Conservation (phyloP, 2,113 vertebrate genomes). For the Odocoileus hemionus region DNA sequence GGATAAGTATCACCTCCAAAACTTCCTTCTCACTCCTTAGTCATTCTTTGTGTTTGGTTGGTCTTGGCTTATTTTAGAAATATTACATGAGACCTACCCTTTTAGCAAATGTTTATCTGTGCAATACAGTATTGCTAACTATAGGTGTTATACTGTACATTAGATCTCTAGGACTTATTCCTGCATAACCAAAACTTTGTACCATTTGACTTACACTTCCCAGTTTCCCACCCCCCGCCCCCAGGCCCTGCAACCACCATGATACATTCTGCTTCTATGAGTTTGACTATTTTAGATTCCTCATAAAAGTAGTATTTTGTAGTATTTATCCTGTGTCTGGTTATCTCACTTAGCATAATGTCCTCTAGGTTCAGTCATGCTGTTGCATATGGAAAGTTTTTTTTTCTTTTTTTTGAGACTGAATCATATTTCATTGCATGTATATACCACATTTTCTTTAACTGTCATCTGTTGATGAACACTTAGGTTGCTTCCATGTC, state of each 20-base stretch:
- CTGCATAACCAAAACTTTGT: background rate
- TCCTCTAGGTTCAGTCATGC: background rate
- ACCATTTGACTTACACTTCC: background rate
- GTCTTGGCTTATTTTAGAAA: background rate
- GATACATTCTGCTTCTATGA: background rate
- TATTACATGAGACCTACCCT: background rate
- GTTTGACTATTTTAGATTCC: background rate
- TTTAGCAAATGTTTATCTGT: background rate
- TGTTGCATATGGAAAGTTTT: background rate
- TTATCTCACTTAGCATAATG: background rate
- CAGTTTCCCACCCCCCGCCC: accelerated
- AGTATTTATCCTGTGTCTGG: background rate
- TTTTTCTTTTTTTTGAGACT: background rate
- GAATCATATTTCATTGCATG: background rate
- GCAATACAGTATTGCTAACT: background rate
- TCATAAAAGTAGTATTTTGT: background rate
- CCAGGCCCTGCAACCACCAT: background rate
- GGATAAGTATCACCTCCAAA: background rate
- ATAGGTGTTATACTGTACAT: background rate
- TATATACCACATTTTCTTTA: background rate
- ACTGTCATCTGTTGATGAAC: background rate
- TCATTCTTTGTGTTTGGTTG: background rate
- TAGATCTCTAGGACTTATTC: background rate
- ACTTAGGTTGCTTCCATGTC: background rate
- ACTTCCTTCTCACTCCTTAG: background rate